Evolutionary conservation across 1,140 invertebrate species (phyloP).

Genomic region (Apolygus lucorum): DNA sequence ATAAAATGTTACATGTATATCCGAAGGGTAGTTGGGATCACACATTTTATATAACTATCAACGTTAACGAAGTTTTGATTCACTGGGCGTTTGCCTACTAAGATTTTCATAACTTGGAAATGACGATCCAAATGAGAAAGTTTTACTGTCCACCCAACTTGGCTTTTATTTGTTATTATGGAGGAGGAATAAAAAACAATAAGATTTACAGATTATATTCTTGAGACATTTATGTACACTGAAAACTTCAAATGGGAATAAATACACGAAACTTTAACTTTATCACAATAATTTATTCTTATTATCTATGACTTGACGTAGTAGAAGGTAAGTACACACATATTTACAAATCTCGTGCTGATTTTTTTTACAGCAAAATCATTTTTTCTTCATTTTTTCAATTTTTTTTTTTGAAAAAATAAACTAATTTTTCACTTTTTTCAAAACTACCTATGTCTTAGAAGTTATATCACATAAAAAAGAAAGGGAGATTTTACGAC

Average conservation of each 20-base stretch:
- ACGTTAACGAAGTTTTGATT: too few relatives aligned
- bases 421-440: conserved; percentile 15
- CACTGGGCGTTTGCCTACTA: too few relatives aligned
- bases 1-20: too few relatives aligned
- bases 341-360: neutral
- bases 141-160: too few relatives aligned
- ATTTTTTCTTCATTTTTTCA: too few relatives aligned
- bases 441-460: neutral
- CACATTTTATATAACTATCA: too few relatives aligned
- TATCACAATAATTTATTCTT: conserved; percentile 4
- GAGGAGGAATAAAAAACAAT: neutral
- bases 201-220: neutral
- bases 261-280: neutral
- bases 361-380: neutral
- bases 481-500: neutral
- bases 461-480: conserved; percentile 3
- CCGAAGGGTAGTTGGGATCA: too few relatives aligned
- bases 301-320: conserved; percentile 1
- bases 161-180: too few relatives aligned
- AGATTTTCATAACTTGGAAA: too few relatives aligned
- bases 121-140: too few relatives aligned
- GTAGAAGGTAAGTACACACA: neutral
- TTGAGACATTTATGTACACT: neutral
- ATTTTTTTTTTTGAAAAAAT: conserved; percentile 4
- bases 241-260: neutral